phyloP scores from a whole-genome alignment of 92 coral and sea anemone genomes.

The Umimayanthus kanabou region DNA sequence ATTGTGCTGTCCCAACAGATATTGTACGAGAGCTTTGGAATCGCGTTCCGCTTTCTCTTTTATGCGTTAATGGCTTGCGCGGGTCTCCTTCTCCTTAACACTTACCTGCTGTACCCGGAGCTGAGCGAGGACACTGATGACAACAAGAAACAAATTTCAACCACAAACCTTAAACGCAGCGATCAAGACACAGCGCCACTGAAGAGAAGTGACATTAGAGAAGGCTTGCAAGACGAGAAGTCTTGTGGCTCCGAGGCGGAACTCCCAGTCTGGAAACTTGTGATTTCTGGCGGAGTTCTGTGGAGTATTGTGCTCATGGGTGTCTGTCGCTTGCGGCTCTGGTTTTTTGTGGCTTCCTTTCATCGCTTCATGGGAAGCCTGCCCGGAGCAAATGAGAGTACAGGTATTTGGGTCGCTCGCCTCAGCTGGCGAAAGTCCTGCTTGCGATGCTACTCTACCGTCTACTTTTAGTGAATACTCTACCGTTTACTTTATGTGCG shows the following conservation, averaged over 20 bases:
- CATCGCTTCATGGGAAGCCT: conserved; percentile 41
- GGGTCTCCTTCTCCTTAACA: conserved; percentile 32
- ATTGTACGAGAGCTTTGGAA: conserved; percentile 40
- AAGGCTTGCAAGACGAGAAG: neutral
- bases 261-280: conserved; percentile 34
- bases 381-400: conserved; percentile 33
- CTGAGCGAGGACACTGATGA: neutral
- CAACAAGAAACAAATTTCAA: neutral
- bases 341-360: conserved; percentile 42
- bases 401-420: conserved; percentile 38
- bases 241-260: neutral
- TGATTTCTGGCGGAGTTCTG: conserved; percentile 44
- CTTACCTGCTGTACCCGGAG: conserved; percentile 38
- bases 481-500: too few species aligned
- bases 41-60: conserved; percentile 42
- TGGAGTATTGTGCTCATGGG: conserved; percentile 45
- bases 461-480: too few species aligned
- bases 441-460: neutral
- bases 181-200: conserved; percentile 1
- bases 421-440: neutral
- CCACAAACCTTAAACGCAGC: neutral
- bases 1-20: conserved; percentile 45
- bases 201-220: neutral
- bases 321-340: conserved; percentile 45
- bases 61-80: conserved; percentile 40